Percentiles rank a stretch among this genome's conserved stretches.
phyloP scores from a whole-genome alignment of 2,888 invertebrate genomes.

The Aquatica leii region DNA sequence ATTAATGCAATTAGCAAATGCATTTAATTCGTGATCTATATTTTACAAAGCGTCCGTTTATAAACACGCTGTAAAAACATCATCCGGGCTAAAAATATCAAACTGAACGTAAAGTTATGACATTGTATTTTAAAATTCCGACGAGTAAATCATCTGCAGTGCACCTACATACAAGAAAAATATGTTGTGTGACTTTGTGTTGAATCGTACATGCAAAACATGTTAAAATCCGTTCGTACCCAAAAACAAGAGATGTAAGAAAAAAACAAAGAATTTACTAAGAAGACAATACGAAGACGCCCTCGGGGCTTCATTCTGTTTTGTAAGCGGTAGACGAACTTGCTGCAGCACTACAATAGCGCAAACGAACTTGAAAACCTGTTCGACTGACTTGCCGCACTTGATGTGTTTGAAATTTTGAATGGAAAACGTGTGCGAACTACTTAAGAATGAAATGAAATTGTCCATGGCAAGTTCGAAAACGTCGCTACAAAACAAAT shows the following conservation, averaged over 20 bases:
- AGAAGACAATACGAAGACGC: constrained; percentile 32
- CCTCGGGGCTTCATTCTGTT: constrained; percentile 34
- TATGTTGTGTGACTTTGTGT: not conserved
- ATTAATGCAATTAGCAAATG: constrained; percentile 5
- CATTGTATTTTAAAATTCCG: too few relatives aligned
- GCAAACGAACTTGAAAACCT: constrained; percentile 35
- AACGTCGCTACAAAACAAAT: not conserved
- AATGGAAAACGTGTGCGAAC: constrained; percentile 33
- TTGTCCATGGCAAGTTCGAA: constrained; percentile 11
- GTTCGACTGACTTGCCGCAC: constrained; percentile 27
- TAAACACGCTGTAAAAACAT: not conserved
- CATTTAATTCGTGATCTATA: not conserved
- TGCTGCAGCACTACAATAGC: constrained; percentile 36
- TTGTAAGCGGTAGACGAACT: constrained; percentile 36
- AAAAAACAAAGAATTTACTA: not conserved
- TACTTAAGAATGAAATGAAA: constrained; percentile 26
- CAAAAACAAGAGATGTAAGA: constrained; percentile 17
- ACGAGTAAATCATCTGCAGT: too few relatives aligned
- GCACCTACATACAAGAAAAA: too few relatives aligned
- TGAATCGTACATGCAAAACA: constrained; percentile 26
- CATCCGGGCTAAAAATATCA: not conserved
- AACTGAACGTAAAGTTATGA: not conserved
- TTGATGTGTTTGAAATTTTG: constrained; percentile 36
- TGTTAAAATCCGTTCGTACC: constrained; percentile 17
- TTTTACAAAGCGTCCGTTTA: not conserved